Evolutionary conservation across 1,140 invertebrate genomes (phyloP).

Genomic region (Trinorchestia longiramus): DNA sequence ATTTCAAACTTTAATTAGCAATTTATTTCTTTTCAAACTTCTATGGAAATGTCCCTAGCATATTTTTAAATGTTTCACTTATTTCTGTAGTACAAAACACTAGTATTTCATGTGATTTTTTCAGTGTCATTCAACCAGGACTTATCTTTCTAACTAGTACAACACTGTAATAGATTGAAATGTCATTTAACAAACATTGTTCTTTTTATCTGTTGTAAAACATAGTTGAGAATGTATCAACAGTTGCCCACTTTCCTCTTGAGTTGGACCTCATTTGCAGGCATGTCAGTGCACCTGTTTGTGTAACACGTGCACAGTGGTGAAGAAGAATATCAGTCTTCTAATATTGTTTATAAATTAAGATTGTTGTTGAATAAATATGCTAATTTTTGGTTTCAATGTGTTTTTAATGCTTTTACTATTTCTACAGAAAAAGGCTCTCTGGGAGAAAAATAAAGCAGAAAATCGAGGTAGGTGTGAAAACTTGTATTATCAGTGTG

Average conservation of each 20-base stretch:
- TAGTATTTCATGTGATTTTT: background rate
- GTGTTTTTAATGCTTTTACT: background rate
- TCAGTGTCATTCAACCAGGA: background rate
- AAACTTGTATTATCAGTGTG: background rate
- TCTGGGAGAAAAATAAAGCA: background rate
- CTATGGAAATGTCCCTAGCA: background rate
- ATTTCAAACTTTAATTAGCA: too few relatives aligned
- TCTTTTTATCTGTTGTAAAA: too few relatives aligned
- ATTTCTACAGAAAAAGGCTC: slow-evolving; percentile 15
- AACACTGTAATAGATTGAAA: background rate
- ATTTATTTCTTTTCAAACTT: background rate
- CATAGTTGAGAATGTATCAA: too few relatives aligned
- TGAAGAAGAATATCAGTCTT: too few relatives aligned
- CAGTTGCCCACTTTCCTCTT: background rate
- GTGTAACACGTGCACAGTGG: background rate
- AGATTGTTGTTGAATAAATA: background rate
- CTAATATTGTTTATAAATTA: background rate
- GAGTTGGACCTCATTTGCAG: background rate
- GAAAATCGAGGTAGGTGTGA: background rate
- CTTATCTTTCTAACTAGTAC: background rate
- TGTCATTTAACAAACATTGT: background rate
- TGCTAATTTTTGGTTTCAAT: background rate
- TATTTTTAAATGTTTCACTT: background rate
- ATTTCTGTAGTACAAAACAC: background rate
- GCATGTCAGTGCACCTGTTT: background rate